Percentiles rank a stretch among this genome's conserved stretches.
phyloP scores from a whole-genome alignment of 2,797 vertebrate genomes.

The Hoplostethus mediterraneus region DNA sequence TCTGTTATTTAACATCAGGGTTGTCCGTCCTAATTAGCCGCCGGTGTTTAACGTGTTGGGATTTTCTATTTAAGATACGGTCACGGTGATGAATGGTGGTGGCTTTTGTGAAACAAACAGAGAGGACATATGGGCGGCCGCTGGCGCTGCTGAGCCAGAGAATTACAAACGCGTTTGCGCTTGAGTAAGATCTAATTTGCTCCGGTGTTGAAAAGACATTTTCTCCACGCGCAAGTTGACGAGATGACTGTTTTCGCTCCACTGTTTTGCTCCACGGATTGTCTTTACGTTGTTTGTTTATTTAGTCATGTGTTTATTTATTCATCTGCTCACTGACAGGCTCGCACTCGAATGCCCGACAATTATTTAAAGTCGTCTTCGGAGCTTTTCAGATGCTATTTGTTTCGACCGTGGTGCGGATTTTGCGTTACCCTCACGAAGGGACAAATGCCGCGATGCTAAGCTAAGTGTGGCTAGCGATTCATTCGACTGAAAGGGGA shows the following conservation, averaged over 20 bases:
- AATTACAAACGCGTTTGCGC: not conserved
- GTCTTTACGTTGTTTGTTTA: not conserved
- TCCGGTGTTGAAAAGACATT: not conserved
- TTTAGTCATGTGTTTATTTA: not conserved
- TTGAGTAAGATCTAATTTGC: not conserved
- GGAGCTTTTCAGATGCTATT: too few species aligned
- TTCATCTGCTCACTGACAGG: too few species aligned
- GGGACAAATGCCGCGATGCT: too few species aligned
- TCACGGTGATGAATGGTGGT: not conserved
- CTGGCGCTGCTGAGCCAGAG: slow-evolving; percentile 1
- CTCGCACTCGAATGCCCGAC: too few species aligned
- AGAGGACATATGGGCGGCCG: not conserved
- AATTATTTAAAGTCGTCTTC: too few species aligned
- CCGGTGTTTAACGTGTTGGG: slow-evolving; percentile 16
- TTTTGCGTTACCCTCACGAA: too few species aligned
- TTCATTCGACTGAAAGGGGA: too few species aligned
- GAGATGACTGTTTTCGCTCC: not conserved
- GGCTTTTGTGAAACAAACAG: not conserved
- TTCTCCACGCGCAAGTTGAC: not conserved
- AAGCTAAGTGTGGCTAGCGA: too few species aligned
- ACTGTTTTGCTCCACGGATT: not conserved
- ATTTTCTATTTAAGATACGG: slow-evolving; percentile 11
- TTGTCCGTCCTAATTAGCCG: slow-evolving; percentile 36
- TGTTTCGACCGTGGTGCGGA: too few species aligned
- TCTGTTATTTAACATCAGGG: slow-evolving; percentile 49